Base-by-base conservation (phyloP, 1,140 invertebrate species). In the Drosophila virilis region DNA sequence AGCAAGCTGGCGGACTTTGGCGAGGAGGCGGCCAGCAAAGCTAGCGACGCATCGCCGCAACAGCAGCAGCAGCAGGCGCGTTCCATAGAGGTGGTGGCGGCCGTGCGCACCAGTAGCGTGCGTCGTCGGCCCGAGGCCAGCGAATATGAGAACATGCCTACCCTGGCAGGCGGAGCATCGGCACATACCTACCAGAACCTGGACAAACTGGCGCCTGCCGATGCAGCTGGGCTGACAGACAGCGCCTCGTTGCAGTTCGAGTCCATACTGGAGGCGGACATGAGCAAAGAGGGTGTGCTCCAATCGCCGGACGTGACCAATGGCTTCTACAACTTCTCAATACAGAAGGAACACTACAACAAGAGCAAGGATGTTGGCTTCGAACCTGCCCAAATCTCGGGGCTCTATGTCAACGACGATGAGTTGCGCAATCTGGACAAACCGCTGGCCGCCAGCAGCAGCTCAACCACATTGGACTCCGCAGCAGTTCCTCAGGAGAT, bases 1-100 rank as follows among this genome's bases (percentile, higher is more conserved):
- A 94, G 94, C 55, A 95, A 95, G 72, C 93, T 95, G 80, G 92
- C 93, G 2, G 92, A 93, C 3, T 92, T 91, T 2, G 33, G 73
- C 1, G 85, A 91, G 37, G 76, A 73, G 7, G 9, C 71, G 1
- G 22, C 50, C 32, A 50, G 13, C 1, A 59, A 37, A 6, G 32
- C 12, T 46, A 45, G 51, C 17, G 22, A 51, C n/a, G 37, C 57
- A 22, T 12, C 43, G 17, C 58, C 54, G 1, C 62, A 72, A 0
- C 67, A 70, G 38, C 33, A 46, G 1, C 72, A 37, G 15, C 70
- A 35, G 46, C 40, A 61, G 3, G 12, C 52, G 2, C 73, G 60
- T 8, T 52, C 74, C 59, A 80, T 89, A 60, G 84, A 89, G 37
- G 84, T 89, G 43, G 85, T 81, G 17, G 83, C 77, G n/a, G 83